Base-by-base conservation (phyloP, 2,888 invertebrate species). In the Patella depressa region DNA sequence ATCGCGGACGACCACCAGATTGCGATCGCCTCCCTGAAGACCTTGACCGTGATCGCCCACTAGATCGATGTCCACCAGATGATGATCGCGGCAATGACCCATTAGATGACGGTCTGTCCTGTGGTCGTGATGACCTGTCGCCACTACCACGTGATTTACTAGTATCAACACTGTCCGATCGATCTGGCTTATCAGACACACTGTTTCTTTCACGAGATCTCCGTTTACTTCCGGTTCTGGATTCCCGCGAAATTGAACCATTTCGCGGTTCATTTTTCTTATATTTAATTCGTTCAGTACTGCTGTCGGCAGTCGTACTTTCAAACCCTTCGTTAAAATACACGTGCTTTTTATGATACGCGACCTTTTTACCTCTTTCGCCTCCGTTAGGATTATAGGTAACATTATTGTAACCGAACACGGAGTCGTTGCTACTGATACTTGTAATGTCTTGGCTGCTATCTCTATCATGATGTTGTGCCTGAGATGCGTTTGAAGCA, bases 361-460 rank as follows among this genome's bases (percentile, higher is more conserved):
- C 65, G 12, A 65, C 65, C 24, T 65, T 65, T 24, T 65, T 65
- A 12, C 24, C 24, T 65, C 65, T 11, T 11, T 65, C 65, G 14
- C 24, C 65, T 4, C 19, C 65, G 19, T 65, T 65, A 19, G 65
- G 65, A 65, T 65, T 65, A 65, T 24, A 65, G 19, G 65, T 24
- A 65, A 65, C 65, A 24, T 65, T 65, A 65, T 65, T 65, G 65
- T 65, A 65, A 12, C 65, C 65, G 65, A 65, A 65, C 19, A 65
- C 65, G 2, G 65, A 65, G 24, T 65, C 65, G 65, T 19, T 7
- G 24, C 65, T 65, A 4, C 65, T 65, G 65, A 65, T 65, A 65
- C 65, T 65, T 12, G n/a, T 65, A 5, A 65, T 65, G 0, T 65
- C 65, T 14, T 65, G 65, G 14, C 65, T 65, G 24, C 65, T 65